Base-by-base conservation (phyloP, 92 coral and sea anemone species). In the Palythoa grandiflora region DNA sequence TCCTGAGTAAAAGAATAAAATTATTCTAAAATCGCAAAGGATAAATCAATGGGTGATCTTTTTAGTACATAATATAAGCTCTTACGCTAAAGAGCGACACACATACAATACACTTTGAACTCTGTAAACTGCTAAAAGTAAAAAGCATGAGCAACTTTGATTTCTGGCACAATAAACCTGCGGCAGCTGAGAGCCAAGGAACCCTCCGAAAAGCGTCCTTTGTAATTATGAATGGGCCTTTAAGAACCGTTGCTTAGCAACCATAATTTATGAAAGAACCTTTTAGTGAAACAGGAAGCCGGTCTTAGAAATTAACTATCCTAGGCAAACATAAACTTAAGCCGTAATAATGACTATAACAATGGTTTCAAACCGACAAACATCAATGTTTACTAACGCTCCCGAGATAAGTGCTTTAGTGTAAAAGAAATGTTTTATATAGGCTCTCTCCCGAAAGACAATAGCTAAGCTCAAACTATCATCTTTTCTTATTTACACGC, bases 281-380 rank as follows among this genome's bases (percentile, higher is more conserved):
- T 63, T 81, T 81, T 47, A 47, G 36, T 48, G 36, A 44, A 50
- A 81, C 86, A 81, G 86, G 86, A 81, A 81, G 75, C 86, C 20
- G 73, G 38, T 11, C 14, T 80, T 63, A 60, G 2, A 68, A 80
- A 80, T 61, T 57, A 59, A 79, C n/a, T 65, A 81, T 47, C 86
- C 66, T 81, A 66, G 11, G 47, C 76, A 81, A 81, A 81, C 74
- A 77, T 38, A 11, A 75, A 38, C 57, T 20, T 75, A 75, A 75
- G 50, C 79, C 37, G 17, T 75, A 17, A 44, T 17, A 73, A 75
- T 40, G 3, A 44, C 50, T 44, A 1, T 44, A 44, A 44, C 50
- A 44, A 44, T 44, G 50, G 6, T 44, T 8, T 44, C 0, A 6
- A 44, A 8, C 50, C 7, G 7, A 44, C 0, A 44, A 44, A 44